These are phyloP conservation scores for Chrosomus eos DNA, from an alignment of 2,797 vertebrate genomes.

Conservation along the genomic window DNA sequence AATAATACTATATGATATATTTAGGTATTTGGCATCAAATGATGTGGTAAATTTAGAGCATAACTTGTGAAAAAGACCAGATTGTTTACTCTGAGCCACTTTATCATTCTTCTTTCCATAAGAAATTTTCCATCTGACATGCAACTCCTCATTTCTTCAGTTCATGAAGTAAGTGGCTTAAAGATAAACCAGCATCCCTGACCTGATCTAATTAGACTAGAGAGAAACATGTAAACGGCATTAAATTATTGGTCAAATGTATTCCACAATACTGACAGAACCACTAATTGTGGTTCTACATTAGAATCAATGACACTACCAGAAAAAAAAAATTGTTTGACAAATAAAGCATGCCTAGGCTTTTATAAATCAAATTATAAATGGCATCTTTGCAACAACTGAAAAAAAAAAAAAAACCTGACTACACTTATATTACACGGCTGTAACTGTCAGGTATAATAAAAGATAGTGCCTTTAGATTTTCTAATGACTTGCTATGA, in stretches of 20 bases:
- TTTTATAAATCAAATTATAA: background rate
- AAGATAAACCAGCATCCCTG: background rate
- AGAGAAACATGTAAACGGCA: background rate
- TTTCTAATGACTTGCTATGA: background rate
- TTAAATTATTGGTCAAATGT: slow-evolving; percentile 6
- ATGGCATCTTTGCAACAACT: background rate
- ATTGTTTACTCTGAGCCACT: too few species aligned
- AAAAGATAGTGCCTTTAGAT: background rate
- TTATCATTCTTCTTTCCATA: background rate
- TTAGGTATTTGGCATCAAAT: too few species aligned
- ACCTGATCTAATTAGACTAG: slow-evolving; percentile 12
- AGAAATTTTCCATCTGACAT: background rate
- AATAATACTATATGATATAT: too few species aligned
- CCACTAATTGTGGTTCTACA: background rate
- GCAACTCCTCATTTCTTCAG: background rate
- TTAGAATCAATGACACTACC: background rate
- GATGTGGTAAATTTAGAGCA: too few species aligned
- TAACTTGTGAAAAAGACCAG: too few species aligned
- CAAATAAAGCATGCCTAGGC: background rate
- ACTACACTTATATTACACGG: background rate
- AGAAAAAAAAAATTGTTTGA: background rate
- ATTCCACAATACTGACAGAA: background rate
- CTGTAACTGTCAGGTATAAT: background rate
- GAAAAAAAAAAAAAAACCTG: background rate
- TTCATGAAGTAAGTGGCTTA: background rate